Base-by-base conservation (phyloP, 2,113 vertebrate species). In the Lophotis ruficrista region DNA sequence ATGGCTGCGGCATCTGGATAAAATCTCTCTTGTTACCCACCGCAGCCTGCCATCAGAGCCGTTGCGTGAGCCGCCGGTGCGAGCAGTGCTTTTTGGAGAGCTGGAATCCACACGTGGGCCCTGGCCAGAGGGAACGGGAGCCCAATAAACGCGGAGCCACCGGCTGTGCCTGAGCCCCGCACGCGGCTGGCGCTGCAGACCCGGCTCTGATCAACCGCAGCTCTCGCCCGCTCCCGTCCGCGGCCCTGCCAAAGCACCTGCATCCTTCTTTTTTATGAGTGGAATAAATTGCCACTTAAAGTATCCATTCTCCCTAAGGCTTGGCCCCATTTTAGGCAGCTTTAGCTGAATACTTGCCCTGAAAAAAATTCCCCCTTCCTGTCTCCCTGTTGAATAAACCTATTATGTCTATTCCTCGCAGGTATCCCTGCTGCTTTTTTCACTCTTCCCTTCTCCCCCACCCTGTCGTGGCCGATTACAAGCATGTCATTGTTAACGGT, bases 241-340 rank as follows among this genome's bases (percentile, higher is more conserved):
- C 66, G 45, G 87, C 77, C 41, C 70, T 84, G 85, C 87, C 80
- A 83, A 66, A 68, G 80, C 96, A 65, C 91, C 87, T 78, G 83
- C 78, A 48, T 79, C 93, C 87, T 89, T 79, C 87, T 72, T 1
- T 25, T 96, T 97, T 94, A 96, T 94, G 81, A 90, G 71, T 53
- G 87, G 94, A 94, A 88, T 91, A 95, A 96, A 95, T 88, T 92
- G 78, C 91, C 93, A 90, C 91, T 93, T 95, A 86, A 97, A 95
- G 92, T 76, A 89, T 53, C 73, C 79, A 70, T 78, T 80, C 82
- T 86, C 82, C 3, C 2, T 16, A 65, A 91, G 87, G 89, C 23
- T 89, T 93, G 97, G 95, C 90, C 54, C 56, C 58, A n/a, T 75
- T 53, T 84, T 66, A 87, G 38, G 89, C 87, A 87, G 86, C 43